phyloP scores from a whole-genome alignment of 2,113 vertebrate species.

The Caloenas nicobarica region DNA sequence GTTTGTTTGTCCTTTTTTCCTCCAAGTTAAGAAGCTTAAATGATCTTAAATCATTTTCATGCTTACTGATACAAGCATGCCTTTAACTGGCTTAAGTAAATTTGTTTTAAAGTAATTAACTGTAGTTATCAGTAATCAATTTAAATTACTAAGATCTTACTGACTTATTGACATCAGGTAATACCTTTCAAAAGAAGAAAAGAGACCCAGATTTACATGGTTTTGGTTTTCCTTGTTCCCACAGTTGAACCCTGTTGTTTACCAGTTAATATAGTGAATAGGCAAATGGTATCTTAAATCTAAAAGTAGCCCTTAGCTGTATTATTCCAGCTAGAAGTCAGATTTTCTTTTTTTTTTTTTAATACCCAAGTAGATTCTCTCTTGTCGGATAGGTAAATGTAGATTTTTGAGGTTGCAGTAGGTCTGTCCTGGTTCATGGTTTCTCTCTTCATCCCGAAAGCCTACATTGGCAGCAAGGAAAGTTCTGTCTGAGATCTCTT shows the following conservation, averaged over 20 bases:
- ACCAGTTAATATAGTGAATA: neutral
- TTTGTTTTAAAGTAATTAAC: neutral
- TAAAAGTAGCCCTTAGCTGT: neutral
- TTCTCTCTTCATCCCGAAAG: neutral
- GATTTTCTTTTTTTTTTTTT: neutral
- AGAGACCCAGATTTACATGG: rapidly evolving
- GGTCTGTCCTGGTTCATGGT: neutral
- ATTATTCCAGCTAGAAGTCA: neutral
- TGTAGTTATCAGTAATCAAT: neutral
- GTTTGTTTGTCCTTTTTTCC: neutral
- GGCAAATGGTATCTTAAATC: neutral
- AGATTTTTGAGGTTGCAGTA: neutral
- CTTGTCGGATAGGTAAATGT: rapidly evolving
- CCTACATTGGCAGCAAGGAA: neutral
- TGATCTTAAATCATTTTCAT: neutral
- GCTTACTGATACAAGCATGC: neutral
- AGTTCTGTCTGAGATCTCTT: neutral
- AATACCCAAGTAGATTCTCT: neutral
- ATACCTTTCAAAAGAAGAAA: neutral
- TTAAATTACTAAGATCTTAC: neutral
- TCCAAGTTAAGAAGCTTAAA: neutral
- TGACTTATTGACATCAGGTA: neutral
- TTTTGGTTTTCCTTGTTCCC: neutral
- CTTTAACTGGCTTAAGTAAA: neutral
- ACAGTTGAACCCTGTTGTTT: neutral